A percentile compares a stretch with the other conserved stretches of the same genome.
phyloP scores from a whole-genome alignment of 2,113 vertebrate species.

The Lampris megalopsis region DNA sequence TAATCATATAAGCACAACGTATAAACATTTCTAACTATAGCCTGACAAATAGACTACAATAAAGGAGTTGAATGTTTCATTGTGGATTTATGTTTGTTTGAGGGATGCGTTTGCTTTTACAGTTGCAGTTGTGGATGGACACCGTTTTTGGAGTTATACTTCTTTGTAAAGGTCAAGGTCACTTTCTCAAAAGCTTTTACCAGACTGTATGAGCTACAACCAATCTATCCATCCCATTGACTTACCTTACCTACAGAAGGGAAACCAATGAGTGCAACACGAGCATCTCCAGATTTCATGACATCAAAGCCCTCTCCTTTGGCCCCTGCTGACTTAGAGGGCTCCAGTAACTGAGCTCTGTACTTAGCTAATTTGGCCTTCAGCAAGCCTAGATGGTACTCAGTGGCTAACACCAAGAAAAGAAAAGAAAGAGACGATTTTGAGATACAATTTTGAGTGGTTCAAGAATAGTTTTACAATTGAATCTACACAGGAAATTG shows the following conservation, averaged over 20 bases:
- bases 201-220: neutral
- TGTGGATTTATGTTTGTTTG: too few species aligned
- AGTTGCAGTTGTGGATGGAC: too few species aligned
- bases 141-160: too few species aligned
- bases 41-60: too few species aligned
- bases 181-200: too few species aligned
- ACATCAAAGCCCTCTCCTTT: slow-evolving; percentile 99
- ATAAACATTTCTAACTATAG: too few species aligned
- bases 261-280: slow-evolving; percentile 97
- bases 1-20: too few species aligned
- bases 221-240: slow-evolving; percentile 20
- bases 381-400: slow-evolving; percentile 96
- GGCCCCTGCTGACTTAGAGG: slow-evolving; percentile 90
- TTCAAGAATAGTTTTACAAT: neutral
- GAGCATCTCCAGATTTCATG: slow-evolving; percentile 98
- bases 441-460: neutral
- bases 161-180: too few species aligned
- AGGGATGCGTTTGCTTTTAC: too few species aligned
- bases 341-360: slow-evolving; percentile 94
- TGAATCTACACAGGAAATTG: too few species aligned
- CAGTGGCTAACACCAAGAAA: slow-evolving; percentile 86
- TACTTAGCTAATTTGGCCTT: slow-evolving; percentile 98
- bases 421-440: too few species aligned
- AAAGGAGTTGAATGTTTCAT: too few species aligned
- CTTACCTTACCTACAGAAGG: slow-evolving; percentile 99